Percentiles rank a stretch among this genome's conserved stretches.
Conservation (phyloP, 2,113 vertebrate species). For the Cottus gobio region DNA sequence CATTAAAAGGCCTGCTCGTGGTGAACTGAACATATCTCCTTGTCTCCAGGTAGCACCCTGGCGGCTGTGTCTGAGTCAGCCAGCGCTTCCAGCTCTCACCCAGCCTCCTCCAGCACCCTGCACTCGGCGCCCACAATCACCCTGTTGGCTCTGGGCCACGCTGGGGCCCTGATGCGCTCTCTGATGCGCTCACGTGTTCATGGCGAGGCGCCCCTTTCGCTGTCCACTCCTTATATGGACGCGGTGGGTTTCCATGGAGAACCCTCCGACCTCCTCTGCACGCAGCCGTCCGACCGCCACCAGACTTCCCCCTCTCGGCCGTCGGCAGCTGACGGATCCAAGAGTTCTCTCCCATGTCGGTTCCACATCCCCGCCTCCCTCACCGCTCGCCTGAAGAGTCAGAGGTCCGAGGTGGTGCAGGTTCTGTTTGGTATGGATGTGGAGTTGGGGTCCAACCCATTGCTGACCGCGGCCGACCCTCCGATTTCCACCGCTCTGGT, state of each 20-base stretch:
- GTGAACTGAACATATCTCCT: conserved; percentile 5
- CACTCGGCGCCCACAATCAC: conserved; percentile 35
- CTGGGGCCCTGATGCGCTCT: conserved; percentile 71
- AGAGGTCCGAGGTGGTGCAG: conserved; percentile 79
- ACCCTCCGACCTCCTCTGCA: conserved; percentile 78
- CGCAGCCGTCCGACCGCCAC: background rate
- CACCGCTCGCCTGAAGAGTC: conserved; percentile 57
- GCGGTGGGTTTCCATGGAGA: conserved; percentile 72
- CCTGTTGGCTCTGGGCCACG: conserved; percentile 70
- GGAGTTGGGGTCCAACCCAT: conserved; percentile 41
- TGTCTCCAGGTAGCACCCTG: conserved; percentile 75
- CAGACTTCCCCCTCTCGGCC: background rate
- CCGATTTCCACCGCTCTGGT: conserved; percentile 81
- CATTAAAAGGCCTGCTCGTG: background rate
- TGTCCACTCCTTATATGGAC: conserved; percentile 72
- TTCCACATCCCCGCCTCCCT: conserved; percentile 77
- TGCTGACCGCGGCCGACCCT: conserved; percentile 67
- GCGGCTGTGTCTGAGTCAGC: conserved; percentile 57
- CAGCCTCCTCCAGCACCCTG: conserved; percentile 5
- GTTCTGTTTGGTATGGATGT: conserved; percentile 73
- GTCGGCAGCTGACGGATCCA: background rate
- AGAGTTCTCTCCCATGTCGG: conserved; percentile 46
- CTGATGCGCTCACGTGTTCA: conserved; percentile 69
- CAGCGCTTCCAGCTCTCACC: background rate
- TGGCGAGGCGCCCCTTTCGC: conserved; percentile 63